Percentiles rank a stretch among this genome's conserved stretches.
phyloP scores from a whole-genome alignment of 2,797 vertebrate species.

The Pteronotus mesoamericanus region DNA sequence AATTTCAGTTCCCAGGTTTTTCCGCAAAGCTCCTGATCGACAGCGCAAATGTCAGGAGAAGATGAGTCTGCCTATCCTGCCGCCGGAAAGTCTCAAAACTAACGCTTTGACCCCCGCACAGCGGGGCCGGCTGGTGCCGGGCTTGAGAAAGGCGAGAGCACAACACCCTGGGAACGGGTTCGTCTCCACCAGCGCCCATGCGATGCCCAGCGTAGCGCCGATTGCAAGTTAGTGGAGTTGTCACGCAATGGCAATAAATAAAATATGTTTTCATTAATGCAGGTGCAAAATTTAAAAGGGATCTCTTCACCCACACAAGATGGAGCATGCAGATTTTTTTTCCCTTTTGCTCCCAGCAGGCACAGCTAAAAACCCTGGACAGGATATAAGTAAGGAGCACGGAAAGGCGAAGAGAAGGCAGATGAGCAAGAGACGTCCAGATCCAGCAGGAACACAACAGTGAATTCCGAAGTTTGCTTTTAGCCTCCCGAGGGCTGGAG shows the following conservation, averaged over 20 bases:
- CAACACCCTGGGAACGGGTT: neutral
- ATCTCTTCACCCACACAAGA: neutral
- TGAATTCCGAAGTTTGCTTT: neutral
- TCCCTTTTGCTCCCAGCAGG: neutral
- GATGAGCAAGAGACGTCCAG: neutral
- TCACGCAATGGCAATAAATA: neutral
- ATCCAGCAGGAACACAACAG: too few species aligned
- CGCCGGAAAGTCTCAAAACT: neutral
- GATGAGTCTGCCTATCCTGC: neutral
- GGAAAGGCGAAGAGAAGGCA: neutral
- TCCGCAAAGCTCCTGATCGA: conserved; percentile 33
- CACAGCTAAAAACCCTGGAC: neutral
- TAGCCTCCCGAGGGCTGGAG: neutral
- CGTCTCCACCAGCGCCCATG: rapidly evolving
- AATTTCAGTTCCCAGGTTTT: conserved; percentile 50
- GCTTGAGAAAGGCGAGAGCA: neutral
- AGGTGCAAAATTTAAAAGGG: neutral
- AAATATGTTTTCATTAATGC: neutral
- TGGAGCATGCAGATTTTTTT: too few species aligned
- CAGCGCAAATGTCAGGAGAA: conserved; percentile 26
- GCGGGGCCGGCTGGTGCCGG: neutral
- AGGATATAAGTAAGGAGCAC: too few species aligned
- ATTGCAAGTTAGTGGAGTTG: too few species aligned
- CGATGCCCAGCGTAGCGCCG: rapidly evolving
- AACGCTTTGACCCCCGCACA: neutral